Evolutionary conservation across 2,888 invertebrate genomes (phyloP), one percentile per base, ranked within the genome.

Genomic region (Euzophera pinguis): DNA sequence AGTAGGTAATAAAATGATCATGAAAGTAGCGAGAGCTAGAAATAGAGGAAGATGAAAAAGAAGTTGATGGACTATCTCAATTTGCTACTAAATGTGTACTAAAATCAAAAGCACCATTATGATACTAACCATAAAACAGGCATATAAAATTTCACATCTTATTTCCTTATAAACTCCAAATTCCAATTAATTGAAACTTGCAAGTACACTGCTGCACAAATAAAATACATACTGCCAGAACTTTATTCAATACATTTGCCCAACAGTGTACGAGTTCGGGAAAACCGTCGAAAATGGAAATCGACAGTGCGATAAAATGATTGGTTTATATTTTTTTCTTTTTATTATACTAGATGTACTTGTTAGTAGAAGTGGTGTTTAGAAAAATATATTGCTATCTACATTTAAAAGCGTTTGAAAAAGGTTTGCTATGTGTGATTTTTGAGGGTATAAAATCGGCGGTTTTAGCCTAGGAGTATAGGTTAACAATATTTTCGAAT

Each of bases 171-270:
- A 14, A 48, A 48, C 13, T 38, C 38, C 22, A 27, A 27, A 27
- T 48, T 27, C 13, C 37, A 48, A 48, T 48, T 48, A 38, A 37
- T 38, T 27, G 27, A 13, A 37, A 48, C 37, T 27, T 48, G 37
- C 38, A 22, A 38, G 48, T 48, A 48, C 48, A 48, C 37, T 29
- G 45, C 32, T 45, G 10, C 38, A 3, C 37, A 48, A 48, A 48
- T 48, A 48, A 38, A 48, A 48, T 47, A 48, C 48, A 48, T 13
- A 48, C 27, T 22, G 38, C 13, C 14, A 9, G 10, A 38, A 48
- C 17, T 54, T 54, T 52, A 54, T 52, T 54, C 51, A 52, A 54
- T 52, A 52, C 52, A 48, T 52, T 54, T 45, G 50, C 38, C 47
- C 27, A 37, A 37, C 42, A 54, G 48, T 48, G 51, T 29, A 54